A percentile compares a stretch with the other conserved stretches of the same genome.
These are phyloP conservation scores for Gymnarchus niloticus DNA, from an alignment of 2,113 vertebrate species.

Conservation along the genomic window DNA sequence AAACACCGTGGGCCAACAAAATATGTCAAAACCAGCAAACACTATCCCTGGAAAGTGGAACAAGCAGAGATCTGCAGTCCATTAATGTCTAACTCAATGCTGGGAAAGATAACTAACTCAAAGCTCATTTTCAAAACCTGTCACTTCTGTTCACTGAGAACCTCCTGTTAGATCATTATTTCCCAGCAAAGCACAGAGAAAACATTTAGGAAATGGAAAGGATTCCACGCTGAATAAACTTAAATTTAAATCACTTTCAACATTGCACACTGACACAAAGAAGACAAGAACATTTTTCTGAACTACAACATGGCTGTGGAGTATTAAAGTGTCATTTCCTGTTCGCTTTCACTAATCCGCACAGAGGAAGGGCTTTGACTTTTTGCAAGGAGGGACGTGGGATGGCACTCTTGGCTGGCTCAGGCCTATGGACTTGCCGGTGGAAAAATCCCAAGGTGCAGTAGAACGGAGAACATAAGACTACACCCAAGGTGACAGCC, in stretches of 20 bases:
- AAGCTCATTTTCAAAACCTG: background rate
- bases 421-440: background rate
- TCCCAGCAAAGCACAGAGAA: background rate
- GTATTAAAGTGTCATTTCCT: background rate
- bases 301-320: background rate
- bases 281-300: no score
- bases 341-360: background rate
- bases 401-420: background rate
- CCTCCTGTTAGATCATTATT: background rate
- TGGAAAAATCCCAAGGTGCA: constrained; percentile 3
- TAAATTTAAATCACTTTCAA: background rate
- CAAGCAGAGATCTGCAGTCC: background rate
- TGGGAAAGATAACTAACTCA: background rate
- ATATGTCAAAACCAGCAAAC: background rate
- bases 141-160: background rate
- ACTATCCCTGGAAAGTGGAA: background rate
- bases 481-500: background rate
- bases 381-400: background rate
- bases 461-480: background rate
- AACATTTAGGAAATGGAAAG: background rate
- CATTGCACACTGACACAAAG: background rate
- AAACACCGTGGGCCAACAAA: background rate
- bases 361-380: background rate
- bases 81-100: background rate
- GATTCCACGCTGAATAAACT: background rate